These are phyloP conservation scores for Myathropa florea DNA, from an alignment of 2,888 invertebrate species.

Conservation along the genomic window DNA sequence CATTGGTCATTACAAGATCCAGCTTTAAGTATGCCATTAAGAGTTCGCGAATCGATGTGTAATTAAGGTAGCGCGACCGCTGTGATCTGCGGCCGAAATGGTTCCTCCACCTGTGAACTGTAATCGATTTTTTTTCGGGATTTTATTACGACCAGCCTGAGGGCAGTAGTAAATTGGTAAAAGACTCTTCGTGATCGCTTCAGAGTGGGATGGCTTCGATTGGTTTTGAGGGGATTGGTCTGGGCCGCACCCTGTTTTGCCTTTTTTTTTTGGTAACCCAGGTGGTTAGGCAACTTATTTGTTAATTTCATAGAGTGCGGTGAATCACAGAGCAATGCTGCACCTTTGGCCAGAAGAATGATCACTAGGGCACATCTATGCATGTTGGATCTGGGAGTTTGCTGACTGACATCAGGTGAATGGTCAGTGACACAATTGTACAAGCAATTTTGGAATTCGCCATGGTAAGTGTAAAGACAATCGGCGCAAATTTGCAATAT, in stretches of 20 bases:
- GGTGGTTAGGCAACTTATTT: not conserved
- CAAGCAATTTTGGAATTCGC: too few relatives aligned
- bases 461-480: too few relatives aligned
- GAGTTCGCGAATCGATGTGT: constrained; percentile 27
- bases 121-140: constrained; percentile 6
- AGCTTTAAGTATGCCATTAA: constrained; percentile 33
- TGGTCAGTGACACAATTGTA: too few relatives aligned
- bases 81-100: constrained; percentile 1
- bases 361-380: not conserved
- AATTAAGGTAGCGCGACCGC: constrained; percentile 37
- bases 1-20: constrained; percentile 5
- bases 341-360: not conserved
- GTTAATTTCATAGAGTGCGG: not conserved
- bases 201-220: not conserved
- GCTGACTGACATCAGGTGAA: too few relatives aligned
- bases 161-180: not conserved
- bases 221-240: not conserved
- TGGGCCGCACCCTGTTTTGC: not conserved
- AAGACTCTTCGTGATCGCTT: not conserved
- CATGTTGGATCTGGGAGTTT: not conserved
- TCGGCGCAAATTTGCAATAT: too few relatives aligned
- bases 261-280: not conserved
- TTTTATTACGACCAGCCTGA: not conserved
- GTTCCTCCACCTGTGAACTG: not conserved
- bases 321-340: not conserved